A percentile compares a stretch with the other conserved stretches of the same genome.
Evolutionary conservation across 2,888 invertebrate species (phyloP).

Genomic region (Drosophila merina): DNA sequence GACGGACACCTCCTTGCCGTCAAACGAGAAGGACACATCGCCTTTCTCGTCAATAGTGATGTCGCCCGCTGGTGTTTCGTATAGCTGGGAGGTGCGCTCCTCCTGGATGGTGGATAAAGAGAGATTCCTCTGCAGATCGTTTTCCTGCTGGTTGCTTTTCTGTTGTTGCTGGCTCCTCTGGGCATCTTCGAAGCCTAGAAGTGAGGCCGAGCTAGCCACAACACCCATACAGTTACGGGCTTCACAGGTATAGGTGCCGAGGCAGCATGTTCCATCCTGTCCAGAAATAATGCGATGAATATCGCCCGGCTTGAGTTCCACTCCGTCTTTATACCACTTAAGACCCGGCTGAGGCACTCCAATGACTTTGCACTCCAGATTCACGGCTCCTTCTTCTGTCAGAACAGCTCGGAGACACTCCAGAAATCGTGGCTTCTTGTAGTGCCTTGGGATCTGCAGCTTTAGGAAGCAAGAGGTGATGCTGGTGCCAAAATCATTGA

Average conservation of each 20-base stretch:
- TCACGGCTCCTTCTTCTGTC: constrained; percentile 94
- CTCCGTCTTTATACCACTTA: constrained; percentile 96
- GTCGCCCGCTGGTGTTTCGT: constrained; percentile 92
- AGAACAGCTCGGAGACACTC: constrained; percentile 93
- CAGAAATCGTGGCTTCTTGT: constrained; percentile 93
- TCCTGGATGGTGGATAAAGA: constrained; percentile 96
- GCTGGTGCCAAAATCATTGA: constrained; percentile 95
- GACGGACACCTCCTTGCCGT: constrained; percentile 95
- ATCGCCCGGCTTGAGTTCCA: constrained; percentile 94
- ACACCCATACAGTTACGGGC: constrained; percentile 96
- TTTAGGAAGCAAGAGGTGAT: constrained; percentile 94
- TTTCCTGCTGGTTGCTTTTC: constrained; percentile 84
- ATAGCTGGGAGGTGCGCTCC: constrained; percentile 94
- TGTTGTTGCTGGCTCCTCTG: constrained; percentile 86
- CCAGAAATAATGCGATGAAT: constrained; percentile 96
- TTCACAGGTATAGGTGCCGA: constrained; percentile 96
- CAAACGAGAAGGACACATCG: constrained; percentile 95
- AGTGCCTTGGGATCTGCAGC: constrained; percentile 93
- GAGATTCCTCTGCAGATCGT: constrained; percentile 87
- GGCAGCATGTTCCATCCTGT: constrained; percentile 94
- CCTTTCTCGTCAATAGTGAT: constrained; percentile 92
- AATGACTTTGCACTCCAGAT: constrained; percentile 96
- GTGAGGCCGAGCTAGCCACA: constrained; percentile 93
- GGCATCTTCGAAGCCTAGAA: constrained; percentile 93
- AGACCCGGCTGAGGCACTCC: constrained; percentile 95